A percentile compares a stretch with the other conserved stretches of the same genome.
Conservation (phyloP, 2,113 vertebrate species). For the Ochotona princeps region DNA sequence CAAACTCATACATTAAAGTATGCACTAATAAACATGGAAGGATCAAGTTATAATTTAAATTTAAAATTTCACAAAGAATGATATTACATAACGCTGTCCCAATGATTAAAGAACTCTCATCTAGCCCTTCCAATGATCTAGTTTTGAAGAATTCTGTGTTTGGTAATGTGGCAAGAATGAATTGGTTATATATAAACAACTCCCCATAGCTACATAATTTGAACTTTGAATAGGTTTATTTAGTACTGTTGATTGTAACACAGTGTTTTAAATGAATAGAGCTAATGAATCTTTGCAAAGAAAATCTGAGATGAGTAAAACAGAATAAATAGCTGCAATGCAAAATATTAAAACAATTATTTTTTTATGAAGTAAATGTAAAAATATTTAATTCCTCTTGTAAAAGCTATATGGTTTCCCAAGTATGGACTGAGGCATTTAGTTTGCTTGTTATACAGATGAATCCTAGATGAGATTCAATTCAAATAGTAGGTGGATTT, state of each 20-base stretch:
- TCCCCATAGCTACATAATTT: neutral
- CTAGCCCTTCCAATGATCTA: neutral
- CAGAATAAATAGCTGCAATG: neutral
- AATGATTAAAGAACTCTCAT: neutral
- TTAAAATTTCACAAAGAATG: neutral
- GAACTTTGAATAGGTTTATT: neutral
- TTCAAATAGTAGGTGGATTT: neutral
- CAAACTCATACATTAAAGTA: neutral
- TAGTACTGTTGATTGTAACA: neutral
- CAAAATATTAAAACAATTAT: neutral
- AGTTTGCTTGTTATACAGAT: neutral
- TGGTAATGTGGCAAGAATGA: neutral
- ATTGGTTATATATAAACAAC: neutral
- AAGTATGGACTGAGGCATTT: neutral
- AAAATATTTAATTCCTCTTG: neutral
- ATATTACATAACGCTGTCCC: neutral
- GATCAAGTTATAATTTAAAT: neutral
- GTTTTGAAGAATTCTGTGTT: constrained; percentile 11
- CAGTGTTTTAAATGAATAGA: neutral
- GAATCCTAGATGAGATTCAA: neutral
- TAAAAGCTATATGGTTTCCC: neutral
- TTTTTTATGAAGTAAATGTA: neutral
- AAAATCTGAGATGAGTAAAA: neutral
- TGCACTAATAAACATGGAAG: neutral
- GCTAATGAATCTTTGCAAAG: neutral